Base-by-base conservation (phyloP, 2,797 vertebrate genomes). In the Margarornis squamiger region DNA sequence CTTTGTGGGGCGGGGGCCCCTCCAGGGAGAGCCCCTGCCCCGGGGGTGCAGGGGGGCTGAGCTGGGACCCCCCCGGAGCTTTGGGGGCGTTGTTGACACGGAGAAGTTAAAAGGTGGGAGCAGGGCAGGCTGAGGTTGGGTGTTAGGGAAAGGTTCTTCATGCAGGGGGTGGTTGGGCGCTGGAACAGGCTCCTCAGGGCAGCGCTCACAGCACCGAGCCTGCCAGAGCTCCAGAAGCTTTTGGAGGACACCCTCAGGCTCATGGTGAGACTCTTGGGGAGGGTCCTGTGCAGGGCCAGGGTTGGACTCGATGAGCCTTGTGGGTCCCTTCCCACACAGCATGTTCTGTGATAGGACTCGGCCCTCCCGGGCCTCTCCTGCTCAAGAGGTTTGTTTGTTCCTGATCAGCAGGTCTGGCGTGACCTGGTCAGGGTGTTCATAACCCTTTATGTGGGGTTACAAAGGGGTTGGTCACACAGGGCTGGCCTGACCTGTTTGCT, bases 141-240 rank as follows among this genome's bases (percentile, higher is more conserved):
- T 36, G 2, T 32, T 23, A 14, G 14, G 61, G 11, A 22, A 63
- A 63, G 61, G 39, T 17, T 43, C 39, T 43, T 43, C 41, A 0
- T 9, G 4, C 51, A 4, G 24, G 38, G 13, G 2, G 43, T 12
- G 43, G 3, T 1, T 26, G 45, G 43, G 51, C 17, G 18, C 29
- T 71, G 58, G 20, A 13, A 7, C 38, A 11, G 79, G n/a, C 51
- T 83, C 11, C n/a, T 17, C 58, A 32, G 72, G 51, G 51, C 1
- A 45, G 57, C 5, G 65, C 20, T 22, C 43, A 23, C 65, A 39
- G 58, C 36, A 27, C 12, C 21, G 6, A 71, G 62, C 15, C 63
- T n/a, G 57, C 1, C n/a, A 14, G 57, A 57, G 66, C 2, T 65
- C 8, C 4, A 0, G n/a, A 2, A 19, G 72, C 19, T 18, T 20